Evolutionary conservation across 2,888 invertebrate species (phyloP), one percentile per base, ranked within the genome.

Genomic region (Coelinius sp.): DNA sequence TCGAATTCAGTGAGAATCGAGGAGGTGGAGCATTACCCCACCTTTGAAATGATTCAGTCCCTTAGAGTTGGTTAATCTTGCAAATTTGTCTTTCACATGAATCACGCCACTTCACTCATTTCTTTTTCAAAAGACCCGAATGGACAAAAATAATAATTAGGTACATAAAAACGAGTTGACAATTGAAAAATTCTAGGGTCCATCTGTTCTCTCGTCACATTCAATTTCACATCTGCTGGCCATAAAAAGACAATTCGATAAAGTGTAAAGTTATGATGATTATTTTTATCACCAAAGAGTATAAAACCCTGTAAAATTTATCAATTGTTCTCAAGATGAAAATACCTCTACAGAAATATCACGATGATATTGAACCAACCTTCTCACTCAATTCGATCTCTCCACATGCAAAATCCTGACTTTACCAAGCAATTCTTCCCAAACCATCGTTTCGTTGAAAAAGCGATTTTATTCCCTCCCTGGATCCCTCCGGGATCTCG

Each of bases 31-130:
- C 66, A 68, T 71, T 63, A 62, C 62, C 4, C 10, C 49, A 62
- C 38, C 41, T 72, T 68, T 68, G 63, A 68, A 52, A 66, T 71
- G 49, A 66, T 69, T 68, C 41, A 67, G 27, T 46, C 63, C 41
- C 66, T 65, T 49, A 70, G 64, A 35, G 52, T 70, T 70, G 68
- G 70, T 74, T 74, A 75, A 75, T 75, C 72, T 72, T 31, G 20
- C 38, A 68, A 72, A 75, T 59, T 68, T 68, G 75, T 70, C 72
- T 69, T 35, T 52, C 24, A 41, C 68, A 46, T 24, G 41, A 67
- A 38, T 14, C 35, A 35, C 25, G 68, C 59, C 20, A 14, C 38
- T 38, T 35, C 62, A 17, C 68, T 22, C 25, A 20, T 17, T 20
- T 22, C 14, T 41, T 41, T 41, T 41, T 41, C 41, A 41, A n/a